These are phyloP conservation scores for Calameuta idolon DNA, from an alignment of 2,888 invertebrate species.

Conservation along the genomic window DNA sequence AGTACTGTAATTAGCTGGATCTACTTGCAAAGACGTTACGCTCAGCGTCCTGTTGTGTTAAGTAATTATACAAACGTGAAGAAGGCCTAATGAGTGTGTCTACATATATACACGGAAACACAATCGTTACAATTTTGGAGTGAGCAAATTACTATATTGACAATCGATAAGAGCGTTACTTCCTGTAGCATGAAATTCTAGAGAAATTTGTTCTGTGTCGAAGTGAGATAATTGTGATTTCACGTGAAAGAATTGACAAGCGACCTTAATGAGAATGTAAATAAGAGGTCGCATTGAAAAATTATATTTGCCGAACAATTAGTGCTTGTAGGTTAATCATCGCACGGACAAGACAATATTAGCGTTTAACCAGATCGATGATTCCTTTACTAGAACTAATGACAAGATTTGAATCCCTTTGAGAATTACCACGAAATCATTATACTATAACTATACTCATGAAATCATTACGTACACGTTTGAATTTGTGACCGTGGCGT, in stretches of 20 bases:
- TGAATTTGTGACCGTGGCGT: slow-evolving; percentile 30
- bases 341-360: not conserved
- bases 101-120: not conserved
- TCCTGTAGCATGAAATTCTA: not conserved
- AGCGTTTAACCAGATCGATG: not conserved
- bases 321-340: not conserved
- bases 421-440: not conserved
- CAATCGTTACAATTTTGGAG: not conserved
- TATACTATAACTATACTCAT: not conserved
- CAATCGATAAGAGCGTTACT: not conserved
- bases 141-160: not conserved
- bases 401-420: not conserved
- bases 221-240: not conserved
- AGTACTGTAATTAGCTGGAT: not conserved
- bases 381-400: not conserved
- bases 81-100: not conserved
- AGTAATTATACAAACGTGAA: not conserved
- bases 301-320: not conserved
- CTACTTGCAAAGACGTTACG: not conserved
- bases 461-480: not conserved
- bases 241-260: not conserved
- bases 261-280: not conserved
- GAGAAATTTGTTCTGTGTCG: not conserved
- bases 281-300: not conserved
- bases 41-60: not conserved